Conservation (phyloP, 2,797 vertebrate species). For the Anolis apletophallus region DNA sequence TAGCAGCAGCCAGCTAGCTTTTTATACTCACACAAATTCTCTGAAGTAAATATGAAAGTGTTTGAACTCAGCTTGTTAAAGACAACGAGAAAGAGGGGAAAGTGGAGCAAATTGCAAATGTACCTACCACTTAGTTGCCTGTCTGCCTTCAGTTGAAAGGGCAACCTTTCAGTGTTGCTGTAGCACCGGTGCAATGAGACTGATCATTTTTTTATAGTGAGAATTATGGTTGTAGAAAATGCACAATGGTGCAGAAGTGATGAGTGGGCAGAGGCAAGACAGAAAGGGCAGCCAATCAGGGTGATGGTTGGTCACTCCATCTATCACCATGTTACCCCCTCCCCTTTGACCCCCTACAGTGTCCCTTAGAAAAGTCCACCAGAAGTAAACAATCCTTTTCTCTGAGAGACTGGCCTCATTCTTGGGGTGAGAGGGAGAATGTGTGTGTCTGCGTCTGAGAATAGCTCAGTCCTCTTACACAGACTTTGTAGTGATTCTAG, state of each 20-base stretch:
- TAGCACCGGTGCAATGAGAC: not conserved
- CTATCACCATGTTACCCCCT: slow-evolving; percentile 23
- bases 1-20: rapidly evolving
- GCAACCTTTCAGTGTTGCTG: rapidly evolving
- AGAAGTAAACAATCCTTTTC: not conserved
- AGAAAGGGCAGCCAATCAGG: slow-evolving; percentile 40
- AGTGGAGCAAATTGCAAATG: rapidly evolving
- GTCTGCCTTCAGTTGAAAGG: not conserved
- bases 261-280: slow-evolving; percentile 6
- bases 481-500: not conserved
- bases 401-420: not conserved
- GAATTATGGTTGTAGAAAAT: not conserved
- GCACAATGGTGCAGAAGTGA: not conserved
- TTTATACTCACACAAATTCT: not conserved
- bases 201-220: slow-evolving; percentile 37
- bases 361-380: slow-evolving; percentile 6
- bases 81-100: not conserved
- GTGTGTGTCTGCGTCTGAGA: not conserved
- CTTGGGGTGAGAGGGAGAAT: not conserved
- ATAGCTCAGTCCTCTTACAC: not conserved
- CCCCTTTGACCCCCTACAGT: slow-evolving; percentile 20
- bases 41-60: not conserved
- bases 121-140: slow-evolving; percentile 17
- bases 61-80: not conserved
- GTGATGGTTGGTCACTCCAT: not conserved